Conservation (phyloP, 2,113 vertebrate species). For the Benitochromis conjunctus region DNA sequence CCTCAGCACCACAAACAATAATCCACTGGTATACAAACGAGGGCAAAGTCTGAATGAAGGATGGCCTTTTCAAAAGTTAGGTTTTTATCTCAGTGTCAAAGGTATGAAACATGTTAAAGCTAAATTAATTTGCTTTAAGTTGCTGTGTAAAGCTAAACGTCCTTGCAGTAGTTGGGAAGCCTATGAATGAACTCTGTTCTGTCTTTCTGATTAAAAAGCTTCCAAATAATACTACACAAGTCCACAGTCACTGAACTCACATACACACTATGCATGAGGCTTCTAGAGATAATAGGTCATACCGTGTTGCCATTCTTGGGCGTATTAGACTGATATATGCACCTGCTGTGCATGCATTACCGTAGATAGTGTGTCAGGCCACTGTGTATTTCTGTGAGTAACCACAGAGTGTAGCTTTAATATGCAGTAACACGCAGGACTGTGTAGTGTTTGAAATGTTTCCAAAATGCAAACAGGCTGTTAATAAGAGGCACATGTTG, state of each 20-base stretch:
- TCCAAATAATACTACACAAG: neutral
- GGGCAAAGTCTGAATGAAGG: neutral
- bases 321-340: constrained; percentile 11
- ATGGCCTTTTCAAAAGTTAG: neutral
- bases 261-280: neutral
- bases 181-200: neutral
- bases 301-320: neutral
- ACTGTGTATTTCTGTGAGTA: neutral
- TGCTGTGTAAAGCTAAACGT: neutral
- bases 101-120: neutral
- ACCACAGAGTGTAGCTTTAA: neutral
- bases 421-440: neutral
- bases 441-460: neutral
- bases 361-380: constrained; percentile 2
- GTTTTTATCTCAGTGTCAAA: neutral
- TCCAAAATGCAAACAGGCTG: neutral
- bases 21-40: neutral
- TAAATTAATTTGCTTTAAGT: neutral
- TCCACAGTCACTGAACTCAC: neutral
- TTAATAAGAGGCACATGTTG: neutral
- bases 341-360: constrained; percentile 37
- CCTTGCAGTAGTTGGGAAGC: neutral
- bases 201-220: neutral
- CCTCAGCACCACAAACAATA: neutral
- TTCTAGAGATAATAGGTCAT: neutral